Evolutionary conservation across 2,797 vertebrate genomes (phyloP).

Genomic region (Lindbergichthys nudifrons): DNA sequence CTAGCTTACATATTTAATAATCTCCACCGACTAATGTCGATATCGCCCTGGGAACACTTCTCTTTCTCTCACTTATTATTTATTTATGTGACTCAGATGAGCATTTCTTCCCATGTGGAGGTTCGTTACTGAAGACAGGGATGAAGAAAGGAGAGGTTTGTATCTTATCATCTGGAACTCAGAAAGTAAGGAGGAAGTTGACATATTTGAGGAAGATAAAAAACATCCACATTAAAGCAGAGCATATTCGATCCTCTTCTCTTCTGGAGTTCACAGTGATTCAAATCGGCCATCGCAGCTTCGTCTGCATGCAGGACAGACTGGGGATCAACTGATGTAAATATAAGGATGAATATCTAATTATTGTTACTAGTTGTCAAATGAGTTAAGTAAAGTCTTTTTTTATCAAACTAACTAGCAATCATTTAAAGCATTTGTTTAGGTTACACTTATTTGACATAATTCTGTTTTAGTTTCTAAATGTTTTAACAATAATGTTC

Average conservation of each 20-base stretch:
- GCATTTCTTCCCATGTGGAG: background rate
- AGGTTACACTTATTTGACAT: background rate
- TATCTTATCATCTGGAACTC: background rate
- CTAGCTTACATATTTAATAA: background rate
- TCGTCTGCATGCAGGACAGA: background rate
- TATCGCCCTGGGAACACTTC: background rate
- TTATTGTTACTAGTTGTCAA: background rate
- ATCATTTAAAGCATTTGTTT: background rate
- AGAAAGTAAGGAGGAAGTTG: background rate
- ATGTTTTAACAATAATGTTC: background rate
- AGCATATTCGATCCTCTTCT: slow-evolving; percentile 1
- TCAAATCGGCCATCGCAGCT: background rate
- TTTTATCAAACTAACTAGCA: background rate
- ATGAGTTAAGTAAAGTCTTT: background rate
- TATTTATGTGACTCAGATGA: background rate
- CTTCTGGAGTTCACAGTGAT: background rate
- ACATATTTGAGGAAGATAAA: slow-evolving; percentile 24
- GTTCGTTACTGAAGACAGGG: background rate
- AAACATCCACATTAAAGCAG: background rate
- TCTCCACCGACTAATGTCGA: background rate
- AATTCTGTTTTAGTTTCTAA: too few species aligned
- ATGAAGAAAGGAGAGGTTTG: background rate
- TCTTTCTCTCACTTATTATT: background rate
- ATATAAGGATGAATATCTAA: background rate
- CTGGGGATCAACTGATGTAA: background rate